Evolutionary conservation across 2,113 vertebrate species (phyloP).

Genomic region (Hippocampus comes): DNA sequence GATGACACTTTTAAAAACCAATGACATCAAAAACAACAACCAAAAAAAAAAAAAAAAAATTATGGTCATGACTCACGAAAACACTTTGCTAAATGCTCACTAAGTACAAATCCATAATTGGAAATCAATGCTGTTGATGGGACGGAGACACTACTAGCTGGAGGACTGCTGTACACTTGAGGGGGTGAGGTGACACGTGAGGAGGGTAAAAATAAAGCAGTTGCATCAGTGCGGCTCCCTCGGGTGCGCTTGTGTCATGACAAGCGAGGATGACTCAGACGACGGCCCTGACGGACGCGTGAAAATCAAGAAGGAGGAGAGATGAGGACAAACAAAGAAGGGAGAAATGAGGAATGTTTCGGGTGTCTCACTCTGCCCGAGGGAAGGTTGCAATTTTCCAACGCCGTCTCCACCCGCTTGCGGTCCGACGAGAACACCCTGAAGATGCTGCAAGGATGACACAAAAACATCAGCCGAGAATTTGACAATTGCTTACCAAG

Average conservation of each 20-base stretch:
- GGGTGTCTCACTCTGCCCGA: conserved; percentile 85
- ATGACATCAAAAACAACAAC: no score
- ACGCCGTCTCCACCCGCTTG: conserved; percentile 88
- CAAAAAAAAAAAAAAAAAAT: no score
- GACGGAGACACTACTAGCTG: not conserved
- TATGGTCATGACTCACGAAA: no score
- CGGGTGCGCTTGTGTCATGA: conserved; percentile 41
- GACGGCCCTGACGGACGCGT: conserved; percentile 17
- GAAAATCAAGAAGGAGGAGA: conserved; percentile 25
- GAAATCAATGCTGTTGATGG: not conserved
- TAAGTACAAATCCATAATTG: not conserved
- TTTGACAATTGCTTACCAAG: not conserved
- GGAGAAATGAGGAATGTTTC: conserved; percentile 11
- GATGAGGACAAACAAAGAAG: conserved; percentile 1
- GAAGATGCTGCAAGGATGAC: conserved; percentile 80
- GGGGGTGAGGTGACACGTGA: conserved; percentile 15
- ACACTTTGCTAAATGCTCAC: no score
- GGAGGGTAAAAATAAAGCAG: conserved; percentile 36
- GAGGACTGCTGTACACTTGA: conserved; percentile 1
- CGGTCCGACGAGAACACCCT: conserved; percentile 92
- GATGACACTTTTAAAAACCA: no score
- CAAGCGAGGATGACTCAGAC: conserved; percentile 23
- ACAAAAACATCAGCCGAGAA: conserved; percentile 3
- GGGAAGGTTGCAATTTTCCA: conserved; percentile 92
- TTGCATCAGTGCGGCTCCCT: conserved; percentile 35